A percentile compares a stretch with the other conserved stretches of the same genome.
Conservation (phyloP, 2,888 invertebrate species). For the Ophion ellenae region DNA sequence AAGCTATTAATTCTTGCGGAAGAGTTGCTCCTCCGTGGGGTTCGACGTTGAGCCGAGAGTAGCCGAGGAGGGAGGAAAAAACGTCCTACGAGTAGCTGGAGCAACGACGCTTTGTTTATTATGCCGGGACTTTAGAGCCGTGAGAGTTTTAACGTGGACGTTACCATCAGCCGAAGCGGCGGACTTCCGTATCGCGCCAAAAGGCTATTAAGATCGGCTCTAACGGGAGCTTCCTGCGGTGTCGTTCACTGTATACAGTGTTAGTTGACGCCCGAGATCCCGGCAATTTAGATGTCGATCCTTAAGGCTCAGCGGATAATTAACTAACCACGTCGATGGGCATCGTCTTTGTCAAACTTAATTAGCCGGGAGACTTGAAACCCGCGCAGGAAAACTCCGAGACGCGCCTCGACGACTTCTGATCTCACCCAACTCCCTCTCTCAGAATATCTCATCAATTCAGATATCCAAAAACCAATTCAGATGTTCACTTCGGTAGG, state of each 20-base stretch:
- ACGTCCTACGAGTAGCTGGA: conserved; percentile 15
- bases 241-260: background rate
- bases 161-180: conserved; percentile 34
- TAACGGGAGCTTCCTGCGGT: conserved; percentile 28
- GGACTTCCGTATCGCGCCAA: conserved; percentile 46
- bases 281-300: conserved; percentile 50
- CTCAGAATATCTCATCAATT: background rate
- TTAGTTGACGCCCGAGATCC: conserved; percentile 18
- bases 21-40: conserved; percentile 44
- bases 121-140: conserved; percentile 25
- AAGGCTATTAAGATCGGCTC: conserved; percentile 55
- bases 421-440: conserved; percentile 8
- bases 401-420: background rate
- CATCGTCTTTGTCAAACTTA: conserved; percentile 33
- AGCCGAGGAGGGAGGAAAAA: background rate
- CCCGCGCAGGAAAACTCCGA: background rate
- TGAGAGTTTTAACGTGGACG: conserved; percentile 28
- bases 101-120: conserved; percentile 53
- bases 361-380: background rate
- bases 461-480: background rate
- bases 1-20: conserved; percentile 57
- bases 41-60: conserved; percentile 27
- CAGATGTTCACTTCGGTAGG: background rate
- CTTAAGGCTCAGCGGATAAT: conserved; percentile 53
- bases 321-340: conserved; percentile 46